These are phyloP conservation scores for Heterocephalus glaber DNA, from an alignment of 2,113 vertebrate genomes.

Conservation along the genomic window DNA sequence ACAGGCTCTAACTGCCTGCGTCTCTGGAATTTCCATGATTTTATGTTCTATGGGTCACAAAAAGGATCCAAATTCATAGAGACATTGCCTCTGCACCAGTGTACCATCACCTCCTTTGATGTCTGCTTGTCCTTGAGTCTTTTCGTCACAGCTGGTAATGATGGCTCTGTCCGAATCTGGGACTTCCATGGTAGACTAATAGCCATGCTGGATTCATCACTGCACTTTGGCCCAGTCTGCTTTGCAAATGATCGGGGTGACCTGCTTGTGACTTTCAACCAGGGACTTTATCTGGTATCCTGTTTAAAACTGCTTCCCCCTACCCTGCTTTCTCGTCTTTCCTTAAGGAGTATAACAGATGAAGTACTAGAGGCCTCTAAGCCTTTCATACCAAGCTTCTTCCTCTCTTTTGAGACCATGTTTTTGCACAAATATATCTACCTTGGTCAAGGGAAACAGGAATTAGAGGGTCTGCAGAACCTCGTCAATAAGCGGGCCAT, in stretches of 20 bases:
- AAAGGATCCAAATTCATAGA: slow-evolving; percentile 40
- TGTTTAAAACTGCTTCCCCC: slow-evolving; percentile 76
- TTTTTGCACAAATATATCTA: slow-evolving; percentile 76
- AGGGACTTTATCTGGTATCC: slow-evolving; percentile 80
- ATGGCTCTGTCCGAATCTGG: slow-evolving; percentile 80
- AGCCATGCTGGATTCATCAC: slow-evolving; percentile 76
- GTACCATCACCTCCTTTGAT: slow-evolving; percentile 80
- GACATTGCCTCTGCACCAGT: slow-evolving; percentile 72
- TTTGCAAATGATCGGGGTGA: slow-evolving; percentile 83
- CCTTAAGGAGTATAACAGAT: slow-evolving; percentile 57
- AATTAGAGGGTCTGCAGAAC: slow-evolving; percentile 41
- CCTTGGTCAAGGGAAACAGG: neutral
- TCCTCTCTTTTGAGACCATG: slow-evolving; percentile 77
- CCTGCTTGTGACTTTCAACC: slow-evolving; percentile 79
- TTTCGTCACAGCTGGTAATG: slow-evolving; percentile 74
- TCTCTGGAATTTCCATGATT: slow-evolving; percentile 76
- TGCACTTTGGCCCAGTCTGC: slow-evolving; percentile 80
- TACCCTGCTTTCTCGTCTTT: slow-evolving; percentile 55
- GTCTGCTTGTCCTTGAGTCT: slow-evolving; percentile 77
- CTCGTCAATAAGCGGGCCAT: slow-evolving; percentile 71
- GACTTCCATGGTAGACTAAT: slow-evolving; percentile 75
- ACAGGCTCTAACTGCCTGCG: slow-evolving; percentile 76
- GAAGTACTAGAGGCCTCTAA: slow-evolving; percentile 73
- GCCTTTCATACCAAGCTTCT: slow-evolving; percentile 78
- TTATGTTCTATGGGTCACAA: slow-evolving; percentile 44